A percentile compares a stretch with the other conserved stretches of the same genome.
Evolutionary conservation across 2,797 vertebrate genomes (phyloP).

Genomic region (Clamator glandarius): DNA sequence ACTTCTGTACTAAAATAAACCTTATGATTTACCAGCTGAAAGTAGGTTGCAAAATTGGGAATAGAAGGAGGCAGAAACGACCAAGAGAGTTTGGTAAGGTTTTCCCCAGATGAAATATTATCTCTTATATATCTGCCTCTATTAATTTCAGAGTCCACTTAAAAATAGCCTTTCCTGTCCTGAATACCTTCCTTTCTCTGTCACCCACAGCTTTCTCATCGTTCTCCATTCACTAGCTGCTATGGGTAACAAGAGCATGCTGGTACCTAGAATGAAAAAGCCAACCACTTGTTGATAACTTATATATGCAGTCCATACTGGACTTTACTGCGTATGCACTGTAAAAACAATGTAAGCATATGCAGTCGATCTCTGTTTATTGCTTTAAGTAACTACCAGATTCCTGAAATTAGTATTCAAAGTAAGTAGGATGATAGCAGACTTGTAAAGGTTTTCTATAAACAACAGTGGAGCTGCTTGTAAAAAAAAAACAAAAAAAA

Average conservation of each 20-base stretch:
- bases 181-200: not conserved
- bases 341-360: not conserved
- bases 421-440: not conserved
- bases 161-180: not conserved
- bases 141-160: not conserved
- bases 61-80: not conserved
- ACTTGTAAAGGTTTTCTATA: not conserved
- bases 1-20: not conserved
- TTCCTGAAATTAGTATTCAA: not conserved
- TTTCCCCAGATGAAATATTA: not conserved
- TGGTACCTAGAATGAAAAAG: not conserved
- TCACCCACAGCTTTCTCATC: not conserved
- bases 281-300: not conserved
- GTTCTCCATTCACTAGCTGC: not conserved
- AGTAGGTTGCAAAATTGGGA: not conserved
- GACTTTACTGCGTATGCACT: not conserved
- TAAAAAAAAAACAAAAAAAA: not conserved
- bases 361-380: not conserved
- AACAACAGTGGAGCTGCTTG: not conserved
- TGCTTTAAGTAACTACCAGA: not conserved
- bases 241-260: not conserved
- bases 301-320: not conserved
- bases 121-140: not conserved
- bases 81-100: not conserved
- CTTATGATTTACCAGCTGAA: not conserved